phyloP scores from a whole-genome alignment of 2,113 vertebrate species.

The Falco punctatus region DNA sequence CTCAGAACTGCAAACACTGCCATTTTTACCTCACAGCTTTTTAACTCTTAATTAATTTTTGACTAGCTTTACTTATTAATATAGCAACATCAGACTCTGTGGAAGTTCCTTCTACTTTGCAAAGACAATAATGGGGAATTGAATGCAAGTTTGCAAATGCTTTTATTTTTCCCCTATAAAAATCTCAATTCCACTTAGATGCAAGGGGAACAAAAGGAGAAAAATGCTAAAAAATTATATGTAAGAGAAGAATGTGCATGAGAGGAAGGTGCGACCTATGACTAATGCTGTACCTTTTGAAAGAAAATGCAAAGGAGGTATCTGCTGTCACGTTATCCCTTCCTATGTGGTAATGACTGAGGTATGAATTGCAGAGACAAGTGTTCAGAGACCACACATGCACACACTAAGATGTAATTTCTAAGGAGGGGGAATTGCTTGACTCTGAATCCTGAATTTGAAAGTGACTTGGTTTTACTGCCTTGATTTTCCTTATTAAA shows the following conservation, averaged over 20 bases:
- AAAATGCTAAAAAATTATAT: background rate
- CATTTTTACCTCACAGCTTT: background rate
- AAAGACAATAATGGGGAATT: background rate
- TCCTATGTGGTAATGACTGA: background rate
- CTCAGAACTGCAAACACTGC: background rate
- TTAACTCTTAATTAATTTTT: background rate
- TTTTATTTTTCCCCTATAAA: background rate
- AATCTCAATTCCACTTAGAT: background rate
- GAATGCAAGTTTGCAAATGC: background rate
- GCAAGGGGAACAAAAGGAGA: background rate
- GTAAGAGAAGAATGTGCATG: background rate
- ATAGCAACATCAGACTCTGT: background rate
- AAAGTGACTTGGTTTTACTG: background rate
- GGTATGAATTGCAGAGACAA: background rate
- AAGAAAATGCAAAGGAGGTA: background rate
- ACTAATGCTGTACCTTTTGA: background rate
- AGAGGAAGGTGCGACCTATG: background rate
- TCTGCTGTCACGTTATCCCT: conserved; percentile 14
- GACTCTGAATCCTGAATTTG: background rate
- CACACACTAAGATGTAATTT: background rate
- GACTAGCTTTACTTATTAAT: background rate
- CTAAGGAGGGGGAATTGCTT: background rate
- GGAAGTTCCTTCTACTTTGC: background rate
- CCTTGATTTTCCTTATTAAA: background rate
- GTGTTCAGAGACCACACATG: background rate